Evolutionary conservation across 1,140 invertebrate genomes (phyloP), one percentile per base, ranked within the genome.

Genomic region (Lordiphosa mommai): DNA sequence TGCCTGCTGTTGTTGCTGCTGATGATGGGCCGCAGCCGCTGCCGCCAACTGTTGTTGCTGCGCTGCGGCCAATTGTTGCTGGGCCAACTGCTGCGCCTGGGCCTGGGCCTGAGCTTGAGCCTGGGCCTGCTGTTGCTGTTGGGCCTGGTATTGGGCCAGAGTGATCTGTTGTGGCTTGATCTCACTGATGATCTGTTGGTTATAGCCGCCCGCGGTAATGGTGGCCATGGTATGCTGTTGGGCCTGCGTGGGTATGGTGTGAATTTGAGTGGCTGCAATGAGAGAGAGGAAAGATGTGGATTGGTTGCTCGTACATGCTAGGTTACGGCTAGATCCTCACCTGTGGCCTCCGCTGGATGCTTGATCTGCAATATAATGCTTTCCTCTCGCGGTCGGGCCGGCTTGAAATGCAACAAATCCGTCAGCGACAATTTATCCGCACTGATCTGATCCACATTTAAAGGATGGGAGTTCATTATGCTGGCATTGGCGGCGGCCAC

Each of bases 101-200:
- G 72, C 61, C 8, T 74, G 64, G 0, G 80, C 72, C 7, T 71
- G 61, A 0, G 69, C 71, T 9, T 76, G 72, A 0, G 71, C 71
- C 10, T 76, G 72, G 4, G 73, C 74, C 50, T 82, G 85, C 29
- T 85, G 74, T 20, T 85, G 72, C 63, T 88, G 86, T 40, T 88
- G 86, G 4, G 86, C 86, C 64, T 88, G 86, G 33, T 88, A 88
- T 36, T 88, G 86, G 5, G 86, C 86, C 36, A 88, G 40, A 1
- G 86, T 88, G n/a, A 88, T 88, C 55, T 88, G 86, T 48, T 88
- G 86, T 1, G 86, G 86, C 50, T 88, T 88, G 10, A 88, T 88
- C 38, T 88, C 86, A 41, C 86, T 88, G 34, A 88, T 88, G 36
- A 88, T 88, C 50, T 88, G 86, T 49, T 88, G 86, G 49, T 88